A percentile compares a stretch with the other conserved stretches of the same genome.
phyloP scores from a whole-genome alignment of 2,888 invertebrate species.

The Hemistola chrysoprasaria region DNA sequence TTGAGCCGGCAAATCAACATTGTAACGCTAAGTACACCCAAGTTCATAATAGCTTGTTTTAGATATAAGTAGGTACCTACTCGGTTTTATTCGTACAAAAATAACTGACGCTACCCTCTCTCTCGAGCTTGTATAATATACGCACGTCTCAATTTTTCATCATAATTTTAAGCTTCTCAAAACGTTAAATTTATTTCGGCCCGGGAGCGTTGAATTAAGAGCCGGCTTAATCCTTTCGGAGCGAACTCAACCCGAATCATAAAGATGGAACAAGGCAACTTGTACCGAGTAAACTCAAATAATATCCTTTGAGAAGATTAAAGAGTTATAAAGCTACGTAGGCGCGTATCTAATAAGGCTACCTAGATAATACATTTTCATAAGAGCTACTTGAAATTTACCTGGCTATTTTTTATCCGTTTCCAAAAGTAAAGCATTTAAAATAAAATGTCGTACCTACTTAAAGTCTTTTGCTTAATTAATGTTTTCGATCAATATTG shows the following conservation, averaged over 20 bases:
- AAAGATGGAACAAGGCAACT: slow-evolving; percentile 77
- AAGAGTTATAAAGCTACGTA: slow-evolving; percentile 68
- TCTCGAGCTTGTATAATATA: slow-evolving; percentile 55
- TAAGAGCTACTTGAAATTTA: not conserved
- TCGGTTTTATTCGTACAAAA: slow-evolving; percentile 34
- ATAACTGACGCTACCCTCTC: slow-evolving; percentile 48
- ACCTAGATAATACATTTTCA: slow-evolving; percentile 26
- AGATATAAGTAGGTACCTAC: slow-evolving; percentile 10
- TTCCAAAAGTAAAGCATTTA: too few species aligned
- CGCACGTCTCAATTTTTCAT: slow-evolving; percentile 74
- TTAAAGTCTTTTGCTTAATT: too few species aligned
- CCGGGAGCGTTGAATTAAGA: slow-evolving; percentile 76
- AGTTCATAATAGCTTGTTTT: slow-evolving; percentile 34
- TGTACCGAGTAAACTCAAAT: slow-evolving; percentile 77
- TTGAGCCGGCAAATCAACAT: slow-evolving; percentile 44
- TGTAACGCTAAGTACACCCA: slow-evolving; percentile 50
- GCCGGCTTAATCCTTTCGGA: slow-evolving; percentile 77
- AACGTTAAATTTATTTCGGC: slow-evolving; percentile 79
- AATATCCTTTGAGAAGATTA: slow-evolving; percentile 75
- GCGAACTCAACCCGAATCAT: slow-evolving; percentile 79
- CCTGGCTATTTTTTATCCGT: too few species aligned
- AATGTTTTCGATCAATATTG: too few species aligned
- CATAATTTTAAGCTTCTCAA: slow-evolving; percentile 75
- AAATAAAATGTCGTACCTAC: too few species aligned
- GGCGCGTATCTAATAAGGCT: slow-evolving; percentile 32